These are phyloP conservation scores for Chelmon rostratus DNA, from an alignment of 2,797 vertebrate species.

Conservation along the genomic window DNA sequence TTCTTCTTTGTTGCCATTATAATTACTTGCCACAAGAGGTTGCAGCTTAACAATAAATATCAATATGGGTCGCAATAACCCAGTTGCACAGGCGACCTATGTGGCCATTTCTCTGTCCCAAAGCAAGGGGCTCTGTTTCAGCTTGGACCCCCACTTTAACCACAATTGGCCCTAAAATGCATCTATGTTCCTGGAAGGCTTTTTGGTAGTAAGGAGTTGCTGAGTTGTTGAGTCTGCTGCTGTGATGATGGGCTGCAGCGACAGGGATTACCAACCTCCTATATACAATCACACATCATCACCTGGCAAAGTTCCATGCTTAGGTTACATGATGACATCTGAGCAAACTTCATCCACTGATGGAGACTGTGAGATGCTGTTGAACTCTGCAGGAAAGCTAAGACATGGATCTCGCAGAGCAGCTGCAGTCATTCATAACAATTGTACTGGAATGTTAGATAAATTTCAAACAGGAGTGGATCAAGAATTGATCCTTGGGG, in stretches of 20 bases:
- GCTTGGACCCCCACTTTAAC: too few relatives aligned
- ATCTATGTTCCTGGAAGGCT: too few relatives aligned
- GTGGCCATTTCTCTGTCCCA: too few relatives aligned
- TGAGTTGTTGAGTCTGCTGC: too few relatives aligned
- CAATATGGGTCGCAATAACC: too few relatives aligned
- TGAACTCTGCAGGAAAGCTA: neutral
- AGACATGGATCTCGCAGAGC: neutral
- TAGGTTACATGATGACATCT: neutral
- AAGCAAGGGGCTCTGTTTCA: too few relatives aligned
- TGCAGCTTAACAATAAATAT: too few relatives aligned
- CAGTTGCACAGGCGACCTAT: too few relatives aligned
- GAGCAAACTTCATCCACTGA: neutral
- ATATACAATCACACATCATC: neutral
- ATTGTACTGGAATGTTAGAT: neutral
- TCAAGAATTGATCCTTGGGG: conserved; percentile 1
- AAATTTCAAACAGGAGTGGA: neutral
- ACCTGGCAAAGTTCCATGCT: neutral
- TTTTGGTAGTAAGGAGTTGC: too few relatives aligned
- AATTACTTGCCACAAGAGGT: too few relatives aligned
- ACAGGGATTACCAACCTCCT: neutral
- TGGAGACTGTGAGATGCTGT: neutral
- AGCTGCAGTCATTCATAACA: neutral
- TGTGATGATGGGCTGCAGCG: neutral
- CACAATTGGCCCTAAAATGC: too few relatives aligned
- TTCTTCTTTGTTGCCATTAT: too few relatives aligned